phyloP scores from a whole-genome alignment of 1,140 invertebrate species.

The Papilio glaucus region DNA sequence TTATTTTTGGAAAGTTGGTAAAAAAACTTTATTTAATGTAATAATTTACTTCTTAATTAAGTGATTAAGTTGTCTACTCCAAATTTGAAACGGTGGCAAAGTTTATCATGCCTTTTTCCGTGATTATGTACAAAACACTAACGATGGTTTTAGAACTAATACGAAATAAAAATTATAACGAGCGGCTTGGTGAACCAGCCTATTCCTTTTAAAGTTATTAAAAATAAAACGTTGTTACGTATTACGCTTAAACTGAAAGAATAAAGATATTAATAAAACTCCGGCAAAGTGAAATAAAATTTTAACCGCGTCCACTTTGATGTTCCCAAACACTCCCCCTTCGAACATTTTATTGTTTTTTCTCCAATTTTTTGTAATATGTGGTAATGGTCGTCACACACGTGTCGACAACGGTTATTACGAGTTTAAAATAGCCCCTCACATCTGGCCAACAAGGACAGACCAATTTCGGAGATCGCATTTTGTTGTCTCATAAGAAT shows the following conservation, averaged over 20 bases:
- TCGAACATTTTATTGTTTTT: constrained; percentile 76
- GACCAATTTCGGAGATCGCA: constrained; percentile 66
- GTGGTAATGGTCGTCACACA: constrained; percentile 80
- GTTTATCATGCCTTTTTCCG: too few species aligned
- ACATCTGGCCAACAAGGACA: constrained; percentile 58
- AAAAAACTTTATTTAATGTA: neutral
- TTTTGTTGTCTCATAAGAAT: constrained; percentile 52
- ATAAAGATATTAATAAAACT: neutral
- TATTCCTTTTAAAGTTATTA: too few species aligned
- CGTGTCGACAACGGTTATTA: constrained; percentile 81
- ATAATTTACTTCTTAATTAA: too few species aligned
- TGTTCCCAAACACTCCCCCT: constrained; percentile 52
- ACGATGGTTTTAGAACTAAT: too few species aligned
- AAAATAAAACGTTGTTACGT: too few species aligned
- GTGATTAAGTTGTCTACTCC: too few species aligned
- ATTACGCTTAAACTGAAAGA: too few species aligned
- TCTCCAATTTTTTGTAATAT: constrained; percentile 81
- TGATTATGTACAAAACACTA: too few species aligned
- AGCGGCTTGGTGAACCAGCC: too few species aligned
- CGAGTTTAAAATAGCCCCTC: constrained; percentile 82
- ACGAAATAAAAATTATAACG: too few species aligned
- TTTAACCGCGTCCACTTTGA: constrained; percentile 68
- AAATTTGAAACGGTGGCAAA: too few species aligned
- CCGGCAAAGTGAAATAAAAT: constrained; percentile 42
- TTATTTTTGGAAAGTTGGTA: neutral